These are phyloP conservation scores for Oxyura jamaicensis DNA, from an alignment of 2,113 vertebrate genomes.

Conservation along the genomic window DNA sequence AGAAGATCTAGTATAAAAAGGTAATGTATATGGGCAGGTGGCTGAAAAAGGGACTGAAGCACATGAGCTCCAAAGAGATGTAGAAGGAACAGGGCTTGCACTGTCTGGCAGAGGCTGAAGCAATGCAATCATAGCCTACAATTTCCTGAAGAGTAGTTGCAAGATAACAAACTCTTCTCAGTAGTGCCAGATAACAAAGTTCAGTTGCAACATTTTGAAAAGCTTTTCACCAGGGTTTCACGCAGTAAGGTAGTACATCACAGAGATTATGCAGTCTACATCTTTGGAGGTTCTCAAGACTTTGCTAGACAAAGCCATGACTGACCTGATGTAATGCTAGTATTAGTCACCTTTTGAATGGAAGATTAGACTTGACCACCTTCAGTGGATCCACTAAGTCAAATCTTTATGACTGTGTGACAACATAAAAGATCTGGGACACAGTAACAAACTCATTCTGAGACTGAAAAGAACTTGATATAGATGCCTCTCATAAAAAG, in stretches of 20 bases:
- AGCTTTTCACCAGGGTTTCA: neutral
- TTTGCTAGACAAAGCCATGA: neutral
- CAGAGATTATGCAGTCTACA: rapidly evolving
- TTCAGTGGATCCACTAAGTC: neutral
- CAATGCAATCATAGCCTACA: neutral
- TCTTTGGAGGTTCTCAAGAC: neutral
- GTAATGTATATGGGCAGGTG: neutral
- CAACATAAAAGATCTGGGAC: neutral
- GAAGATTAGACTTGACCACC: neutral
- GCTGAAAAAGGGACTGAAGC: neutral
- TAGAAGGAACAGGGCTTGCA: neutral
- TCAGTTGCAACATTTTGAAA: neutral
- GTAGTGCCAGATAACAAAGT: rapidly evolving
- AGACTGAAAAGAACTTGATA: neutral
- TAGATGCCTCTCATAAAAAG: neutral
- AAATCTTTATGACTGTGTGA: neutral
- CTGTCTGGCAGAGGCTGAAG: neutral
- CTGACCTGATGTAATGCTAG: neutral
- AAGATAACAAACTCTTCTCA: neutral
- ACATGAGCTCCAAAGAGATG: too few relatives aligned
- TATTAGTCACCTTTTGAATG: neutral
- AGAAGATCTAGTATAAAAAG: neutral
- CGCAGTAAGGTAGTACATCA: rapidly evolving
- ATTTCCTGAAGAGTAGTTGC: neutral
- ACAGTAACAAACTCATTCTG: neutral